These are phyloP conservation scores for Camelus dromedarius DNA, from an alignment of 2,113 vertebrate species.

Conservation along the genomic window DNA sequence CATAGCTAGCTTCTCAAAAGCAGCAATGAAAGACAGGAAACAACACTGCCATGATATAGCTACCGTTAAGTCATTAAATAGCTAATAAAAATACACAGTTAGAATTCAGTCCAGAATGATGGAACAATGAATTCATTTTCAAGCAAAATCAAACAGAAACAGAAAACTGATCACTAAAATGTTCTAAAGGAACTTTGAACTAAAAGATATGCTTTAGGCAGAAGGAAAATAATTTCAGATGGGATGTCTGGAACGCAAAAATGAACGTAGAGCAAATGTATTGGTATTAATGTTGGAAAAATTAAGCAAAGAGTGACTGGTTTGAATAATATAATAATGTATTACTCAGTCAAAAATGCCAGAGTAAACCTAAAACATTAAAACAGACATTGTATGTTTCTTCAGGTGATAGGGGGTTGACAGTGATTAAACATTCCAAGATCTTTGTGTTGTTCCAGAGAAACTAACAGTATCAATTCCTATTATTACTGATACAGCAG, in stretches of 20 bases:
- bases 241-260: background rate
- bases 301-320: background rate
- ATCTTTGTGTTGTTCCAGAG: background rate
- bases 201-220: background rate
- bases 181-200: background rate
- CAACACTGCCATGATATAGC: background rate
- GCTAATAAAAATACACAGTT: background rate
- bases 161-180: background rate
- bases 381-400: background rate
- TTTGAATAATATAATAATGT: background rate
- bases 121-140: background rate
- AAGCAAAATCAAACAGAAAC: background rate
- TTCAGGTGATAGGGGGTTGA: background rate
- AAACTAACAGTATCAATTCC: background rate
- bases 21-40: background rate
- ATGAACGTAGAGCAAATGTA: background rate
- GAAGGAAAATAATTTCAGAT: background rate
- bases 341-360: background rate
- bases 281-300: background rate
- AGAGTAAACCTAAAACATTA: background rate
- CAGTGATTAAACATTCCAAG: background rate
- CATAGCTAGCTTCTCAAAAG: background rate
- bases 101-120: background rate
- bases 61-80: background rate
- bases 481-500: background rate